phyloP scores from a whole-genome alignment of 2,113 vertebrate genomes.

The Solea senegalensis region DNA sequence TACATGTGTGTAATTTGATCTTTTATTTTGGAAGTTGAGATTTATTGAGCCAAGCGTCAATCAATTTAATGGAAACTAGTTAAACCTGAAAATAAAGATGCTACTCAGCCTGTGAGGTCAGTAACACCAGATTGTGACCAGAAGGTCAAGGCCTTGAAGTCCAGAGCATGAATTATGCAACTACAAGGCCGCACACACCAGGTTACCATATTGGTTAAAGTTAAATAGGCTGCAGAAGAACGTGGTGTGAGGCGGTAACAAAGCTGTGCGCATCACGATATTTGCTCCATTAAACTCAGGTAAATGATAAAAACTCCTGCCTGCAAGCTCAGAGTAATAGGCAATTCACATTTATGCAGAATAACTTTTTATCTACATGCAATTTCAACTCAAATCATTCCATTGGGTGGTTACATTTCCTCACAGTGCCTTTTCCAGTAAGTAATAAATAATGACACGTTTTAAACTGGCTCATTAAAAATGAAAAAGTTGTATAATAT shows the following conservation, averaged over 20 bases:
- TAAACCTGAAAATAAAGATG: slow-evolving; percentile 17
- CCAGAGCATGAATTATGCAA: slow-evolving; percentile 12
- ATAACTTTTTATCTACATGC: slow-evolving; percentile 15
- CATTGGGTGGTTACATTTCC: slow-evolving; percentile 23
- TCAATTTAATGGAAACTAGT: slow-evolving; percentile 16
- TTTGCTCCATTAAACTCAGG: slow-evolving; percentile 37
- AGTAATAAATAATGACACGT: slow-evolving; percentile 29
- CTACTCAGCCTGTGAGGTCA: slow-evolving; percentile 28
- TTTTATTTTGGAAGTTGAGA: too few species aligned
- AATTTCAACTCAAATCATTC: slow-evolving; percentile 28
- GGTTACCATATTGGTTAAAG: slow-evolving; percentile 8
- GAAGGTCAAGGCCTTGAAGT: slow-evolving; percentile 29
- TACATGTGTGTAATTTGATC: too few species aligned
- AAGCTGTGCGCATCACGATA: slow-evolving; percentile 1
- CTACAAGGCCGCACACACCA: slow-evolving; percentile 8
- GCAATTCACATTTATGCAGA: slow-evolving; percentile 35
- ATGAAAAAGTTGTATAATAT: slow-evolving; percentile 40
- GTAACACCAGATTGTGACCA: slow-evolving; percentile 7
- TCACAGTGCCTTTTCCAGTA: slow-evolving; percentile 22
- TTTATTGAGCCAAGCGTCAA: too few species aligned
- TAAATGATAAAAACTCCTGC: slow-evolving; percentile 2
- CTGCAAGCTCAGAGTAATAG: slow-evolving; percentile 22
- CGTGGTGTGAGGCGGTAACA: slow-evolving; percentile 7
- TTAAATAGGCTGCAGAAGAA: neutral
- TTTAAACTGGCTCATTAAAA: slow-evolving; percentile 39